phyloP scores from a whole-genome alignment of 2,797 vertebrate genomes.

The Poecilia wingei region DNA sequence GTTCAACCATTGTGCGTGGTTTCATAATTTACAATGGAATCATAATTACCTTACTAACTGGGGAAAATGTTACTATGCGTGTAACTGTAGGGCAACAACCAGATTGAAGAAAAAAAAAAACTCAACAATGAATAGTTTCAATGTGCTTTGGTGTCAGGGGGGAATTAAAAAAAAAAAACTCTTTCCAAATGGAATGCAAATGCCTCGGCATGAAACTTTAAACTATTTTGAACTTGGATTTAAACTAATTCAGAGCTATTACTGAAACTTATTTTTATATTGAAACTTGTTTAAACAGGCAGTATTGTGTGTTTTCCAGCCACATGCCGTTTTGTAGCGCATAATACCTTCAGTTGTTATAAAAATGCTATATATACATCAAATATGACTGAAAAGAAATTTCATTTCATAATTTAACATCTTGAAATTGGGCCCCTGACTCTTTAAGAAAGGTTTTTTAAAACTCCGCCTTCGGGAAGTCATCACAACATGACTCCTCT shows the following conservation, averaged over 20 bases:
- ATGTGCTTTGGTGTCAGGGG: not conserved
- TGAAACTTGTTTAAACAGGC: not conserved
- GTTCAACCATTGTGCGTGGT: constrained; percentile 2
- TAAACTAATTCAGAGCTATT: not conserved
- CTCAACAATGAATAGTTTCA: not conserved
- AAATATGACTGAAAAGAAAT: too few relatives aligned
- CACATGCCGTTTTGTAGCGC: too few relatives aligned
- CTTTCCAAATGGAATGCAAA: not conserved
- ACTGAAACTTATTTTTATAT: not conserved
- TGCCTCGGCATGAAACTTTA: not conserved
- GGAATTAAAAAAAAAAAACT: not conserved
- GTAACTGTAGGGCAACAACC: not conserved
- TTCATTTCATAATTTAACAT: too few relatives aligned
- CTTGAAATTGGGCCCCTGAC: too few relatives aligned
- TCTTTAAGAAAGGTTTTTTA: too few relatives aligned
- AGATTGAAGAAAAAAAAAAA: not conserved
- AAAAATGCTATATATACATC: too few relatives aligned
- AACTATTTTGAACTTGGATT: not conserved
- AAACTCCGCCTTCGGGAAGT: too few relatives aligned
- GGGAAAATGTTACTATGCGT: not conserved
- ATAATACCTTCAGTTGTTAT: too few relatives aligned
- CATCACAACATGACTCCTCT: too few relatives aligned
- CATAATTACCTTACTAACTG: constrained; percentile 1
- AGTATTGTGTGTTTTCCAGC: too few relatives aligned
- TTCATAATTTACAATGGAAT: not conserved